A percentile compares a stretch with the other conserved stretches of the same genome.
Evolutionary conservation across 2,113 vertebrate genomes (phyloP).

Genomic region (Axis porcinus): DNA sequence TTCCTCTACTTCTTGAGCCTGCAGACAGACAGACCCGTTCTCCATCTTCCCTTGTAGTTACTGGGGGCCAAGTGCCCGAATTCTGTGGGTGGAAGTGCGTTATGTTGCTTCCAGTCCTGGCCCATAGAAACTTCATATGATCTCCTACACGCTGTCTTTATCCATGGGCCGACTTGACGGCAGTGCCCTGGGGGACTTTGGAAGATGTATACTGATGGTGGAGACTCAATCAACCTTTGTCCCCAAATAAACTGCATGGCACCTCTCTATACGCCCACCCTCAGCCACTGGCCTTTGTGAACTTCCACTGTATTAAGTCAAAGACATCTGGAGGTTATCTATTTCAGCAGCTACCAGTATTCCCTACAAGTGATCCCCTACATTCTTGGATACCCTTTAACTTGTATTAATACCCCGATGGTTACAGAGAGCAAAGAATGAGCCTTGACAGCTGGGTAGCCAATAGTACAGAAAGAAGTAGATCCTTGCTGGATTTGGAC

Average conservation of each 20-base stretch:
- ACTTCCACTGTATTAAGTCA: background rate
- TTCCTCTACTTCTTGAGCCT: background rate
- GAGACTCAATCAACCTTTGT: background rate
- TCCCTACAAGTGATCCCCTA: background rate
- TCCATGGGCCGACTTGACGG: background rate
- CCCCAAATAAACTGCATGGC: background rate
- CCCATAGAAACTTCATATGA: background rate
- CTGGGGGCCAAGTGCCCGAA: background rate
- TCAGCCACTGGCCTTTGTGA: background rate
- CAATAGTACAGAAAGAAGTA: background rate
- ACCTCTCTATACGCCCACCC: accelerated
- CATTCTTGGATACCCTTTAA: background rate
- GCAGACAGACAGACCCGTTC: background rate
- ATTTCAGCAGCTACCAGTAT: background rate
- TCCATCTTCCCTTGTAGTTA: background rate
- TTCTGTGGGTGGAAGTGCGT: background rate
- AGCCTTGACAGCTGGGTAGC: background rate
- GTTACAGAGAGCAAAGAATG: background rate
- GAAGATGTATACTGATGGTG: background rate
- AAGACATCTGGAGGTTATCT: background rate
- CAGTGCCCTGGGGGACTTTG: background rate
- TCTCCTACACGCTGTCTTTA: background rate
- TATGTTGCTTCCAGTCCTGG: background rate
- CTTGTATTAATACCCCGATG: background rate
- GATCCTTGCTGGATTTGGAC: background rate